Percentiles rank a stretch among this genome's conserved stretches.
Conservation (phyloP, 53 echinoderm and acorn worm genomes). For the Echinometra lucunter region DNA sequence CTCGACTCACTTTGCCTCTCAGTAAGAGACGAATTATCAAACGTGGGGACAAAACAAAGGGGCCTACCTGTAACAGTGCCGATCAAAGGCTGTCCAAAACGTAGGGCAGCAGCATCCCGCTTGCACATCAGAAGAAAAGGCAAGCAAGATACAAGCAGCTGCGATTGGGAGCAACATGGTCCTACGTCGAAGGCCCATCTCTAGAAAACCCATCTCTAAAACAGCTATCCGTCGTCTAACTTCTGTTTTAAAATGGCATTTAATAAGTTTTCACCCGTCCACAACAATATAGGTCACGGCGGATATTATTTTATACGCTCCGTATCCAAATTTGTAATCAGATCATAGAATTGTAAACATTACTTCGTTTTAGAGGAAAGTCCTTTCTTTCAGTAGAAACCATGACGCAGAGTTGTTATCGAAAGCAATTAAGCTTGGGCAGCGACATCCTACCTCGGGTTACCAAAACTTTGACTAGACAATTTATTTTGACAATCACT, state of each 20-base stretch:
- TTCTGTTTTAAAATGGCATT: not conserved
- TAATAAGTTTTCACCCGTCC: not conserved
- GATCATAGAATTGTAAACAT: not conserved
- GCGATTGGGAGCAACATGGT: not conserved
- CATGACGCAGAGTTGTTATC: not conserved
- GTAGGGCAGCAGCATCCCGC: slow-evolving; percentile 14
- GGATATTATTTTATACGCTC: too few species aligned
- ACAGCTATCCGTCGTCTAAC: not conserved
- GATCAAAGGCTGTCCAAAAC: not conserved
- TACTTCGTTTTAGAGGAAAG: not conserved
- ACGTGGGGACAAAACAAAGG: too few species aligned
- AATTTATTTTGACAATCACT: not conserved
- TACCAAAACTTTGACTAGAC: not conserved
- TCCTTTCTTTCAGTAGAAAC: not conserved
- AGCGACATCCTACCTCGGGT: too few species aligned
- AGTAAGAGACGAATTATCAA: too few species aligned
- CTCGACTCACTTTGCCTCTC: too few species aligned
- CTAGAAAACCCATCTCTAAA: not conserved
- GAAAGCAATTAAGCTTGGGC: not conserved
- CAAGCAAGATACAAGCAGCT: not conserved
- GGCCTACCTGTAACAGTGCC: not conserved
- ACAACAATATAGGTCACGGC: not conserved
- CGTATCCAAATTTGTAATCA: too few species aligned
- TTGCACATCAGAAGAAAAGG: not conserved
- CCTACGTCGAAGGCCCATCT: not conserved